Base-by-base conservation (phyloP, 2,888 invertebrate genomes). In the Azorinus chamasolen region DNA sequence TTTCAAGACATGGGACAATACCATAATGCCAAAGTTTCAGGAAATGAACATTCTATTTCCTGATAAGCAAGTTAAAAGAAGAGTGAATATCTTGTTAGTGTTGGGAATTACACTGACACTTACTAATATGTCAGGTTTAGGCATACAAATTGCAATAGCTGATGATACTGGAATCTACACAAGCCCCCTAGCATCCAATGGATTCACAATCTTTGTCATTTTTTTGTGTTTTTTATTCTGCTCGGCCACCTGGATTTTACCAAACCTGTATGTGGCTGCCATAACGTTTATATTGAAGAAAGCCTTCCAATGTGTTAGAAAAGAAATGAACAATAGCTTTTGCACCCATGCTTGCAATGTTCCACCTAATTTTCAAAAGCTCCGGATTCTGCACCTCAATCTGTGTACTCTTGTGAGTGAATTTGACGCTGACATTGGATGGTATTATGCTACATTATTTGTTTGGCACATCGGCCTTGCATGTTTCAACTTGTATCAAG, bases 21-120 rank as follows among this genome's bases (percentile, higher is more conserved):
- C 22, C 32, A 72, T 65, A 27, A 18, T 54, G 32, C 59, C 54
- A 12, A 53, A 50, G 20, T 54, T 58, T 48, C 4, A 39, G 37
- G 54, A 64, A 20, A 25, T 65, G 41, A 65, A 39, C 12, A 46
- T 72, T 22, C 32, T 37, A 22, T 65, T 32, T 48, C 59, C 65
- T 39, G 27, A 18, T 4, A 8, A 20, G 18, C 37, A 18, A 25
- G 46, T 61, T 16, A 39, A 25, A 43, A 61, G n/a, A 1, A 18
- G 14, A 32, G 37, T 48, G 1, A 46, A 24, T 14, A 22, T 39
- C n/a, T 20, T 51, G 12, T 4, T 41, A 6, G 27, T 63, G 18
- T 8, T 46, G 10, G 45, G 20, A 32, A 20, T 51, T 24, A 41
- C 54, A 12, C 1, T 53, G 2, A 20, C 41, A 5, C 5, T 58